Base-by-base conservation (phyloP, 2,888 invertebrate species). In the Zootermopsis nevadensis region DNA sequence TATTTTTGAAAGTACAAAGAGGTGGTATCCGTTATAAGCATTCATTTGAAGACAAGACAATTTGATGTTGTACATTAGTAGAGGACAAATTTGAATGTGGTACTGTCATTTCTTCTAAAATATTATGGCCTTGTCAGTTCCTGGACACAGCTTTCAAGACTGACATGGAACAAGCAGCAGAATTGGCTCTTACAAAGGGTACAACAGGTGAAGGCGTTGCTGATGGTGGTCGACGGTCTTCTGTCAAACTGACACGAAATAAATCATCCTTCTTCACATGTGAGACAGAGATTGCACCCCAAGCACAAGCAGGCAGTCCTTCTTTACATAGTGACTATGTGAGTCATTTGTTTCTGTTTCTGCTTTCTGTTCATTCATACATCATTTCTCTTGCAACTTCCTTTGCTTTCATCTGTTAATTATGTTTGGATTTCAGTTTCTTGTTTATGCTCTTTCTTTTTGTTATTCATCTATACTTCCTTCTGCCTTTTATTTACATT, bases 141-240 rank as follows among this genome's bases (percentile, higher is more conserved):
- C 92, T 96, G 91, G 93, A 93, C 89, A 93, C 94, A 88, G 93
- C 93, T 87, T 91, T 96, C 92, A 95, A 95, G 93, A 94, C 94
- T 88, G 94, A 95, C 90, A 91, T 95, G 90, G 91, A 91, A 87
- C 90, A 91, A 84, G 92, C 92, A 69, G 91, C 92, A 84, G 91
- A 92, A 87, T 88, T 90, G 86, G 90, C 90, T 83, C 87, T 89
- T 31, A 72, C 81, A 33, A 81, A 53, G 48, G 81, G 48, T 24
- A 48, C 48, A 22, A 48, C 38, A 12, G 42, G 30, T 33, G 67
- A 77, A 30, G 35, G 30, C 33, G 69, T 30, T 8, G 79, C 66
- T 33, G 42, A 55, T 31, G 67, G 38, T 27, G n/a, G 77, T 8
- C 77, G 55, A 42, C 35, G 30, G 31, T 35, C 79, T 35, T 53